Percentiles rank a stretch among this genome's conserved stretches.
Evolutionary conservation across 92 coral and sea anemone genomes (phyloP).

Genomic region (Actinernus sp.): DNA sequence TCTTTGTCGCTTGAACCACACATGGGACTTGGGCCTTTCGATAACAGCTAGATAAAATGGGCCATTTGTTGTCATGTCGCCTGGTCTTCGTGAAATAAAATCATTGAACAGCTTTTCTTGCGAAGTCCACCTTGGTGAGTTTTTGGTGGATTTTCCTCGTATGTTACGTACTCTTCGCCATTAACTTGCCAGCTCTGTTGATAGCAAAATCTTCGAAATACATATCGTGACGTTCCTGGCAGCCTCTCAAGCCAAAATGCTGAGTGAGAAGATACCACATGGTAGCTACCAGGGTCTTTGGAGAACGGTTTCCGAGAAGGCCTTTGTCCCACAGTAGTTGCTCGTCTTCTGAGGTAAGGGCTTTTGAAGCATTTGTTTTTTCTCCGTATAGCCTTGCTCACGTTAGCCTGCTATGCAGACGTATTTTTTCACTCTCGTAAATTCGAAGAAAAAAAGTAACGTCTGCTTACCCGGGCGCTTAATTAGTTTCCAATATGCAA

Average conservation of each 20-base stretch:
- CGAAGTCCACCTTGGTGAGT: too few relatives aligned
- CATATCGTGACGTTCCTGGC: conserved; percentile 48
- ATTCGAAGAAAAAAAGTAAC: too few relatives aligned
- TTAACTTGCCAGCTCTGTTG: conserved; percentile 29
- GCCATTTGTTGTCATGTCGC: conserved; percentile 16
- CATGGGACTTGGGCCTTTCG: conserved; percentile 10
- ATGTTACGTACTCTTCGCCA: neutral
- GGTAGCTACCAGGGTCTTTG: conserved; percentile 30
- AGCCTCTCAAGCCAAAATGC: too few relatives aligned
- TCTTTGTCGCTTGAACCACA: conserved; percentile 29
- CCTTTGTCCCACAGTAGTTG: conserved; percentile 24
- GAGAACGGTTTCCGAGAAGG: conserved; percentile 17
- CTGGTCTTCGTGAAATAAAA: conserved; percentile 8
- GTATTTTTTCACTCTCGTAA: too few relatives aligned
- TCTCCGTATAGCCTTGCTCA: conserved; percentile 8
- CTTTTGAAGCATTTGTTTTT: neutral
- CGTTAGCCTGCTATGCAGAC: too few relatives aligned
- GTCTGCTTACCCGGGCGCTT: too few relatives aligned
- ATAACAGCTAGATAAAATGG: conserved; percentile 10
- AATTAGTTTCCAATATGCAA: too few relatives aligned
- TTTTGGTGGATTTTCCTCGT: neutral
- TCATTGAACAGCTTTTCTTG: too few relatives aligned
- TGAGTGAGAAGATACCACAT: conserved; percentile 38
- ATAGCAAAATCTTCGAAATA: conserved; percentile 25
- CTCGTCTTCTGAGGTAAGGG: conserved; percentile 23